Evolutionary conservation across 2,797 vertebrate genomes (phyloP), one percentile per base, ranked within the genome.

Genomic region (Argyrosomus regius): DNA sequence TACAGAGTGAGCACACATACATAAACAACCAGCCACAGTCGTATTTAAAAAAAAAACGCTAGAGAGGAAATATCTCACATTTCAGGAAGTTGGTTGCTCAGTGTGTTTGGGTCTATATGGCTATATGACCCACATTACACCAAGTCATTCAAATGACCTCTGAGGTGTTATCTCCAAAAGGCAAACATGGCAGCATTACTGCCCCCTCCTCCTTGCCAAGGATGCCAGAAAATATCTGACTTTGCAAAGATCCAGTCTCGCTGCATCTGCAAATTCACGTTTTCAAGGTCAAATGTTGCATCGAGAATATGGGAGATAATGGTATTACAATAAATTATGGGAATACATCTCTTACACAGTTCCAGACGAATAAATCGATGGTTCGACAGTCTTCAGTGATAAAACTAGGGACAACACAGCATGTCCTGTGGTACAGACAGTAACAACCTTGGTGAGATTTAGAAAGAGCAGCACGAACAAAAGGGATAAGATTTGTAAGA

Each of bases 201-300:
- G 24, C 52, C 56, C 53, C 53, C 75, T 70, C 66, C 60, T 78
- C 77, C 75, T 83, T 62, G 59, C 64, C 71, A 85, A 82, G 81
- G 54, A 91, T 85, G 75, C 71, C 81, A 83, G 78, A 81, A 92
- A 83, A 88, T 83, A 85, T 92, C 87, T 79, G 87, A 87, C 84
- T 87, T 90, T 89, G 87, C 90, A 89, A 90, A 87, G 85, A 92
- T 85, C 77, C 69, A 60, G 80, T 83, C 79, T 43, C 6, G 48
- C 84, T 85, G 77, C 58, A 84, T 92, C 81, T 83, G 88, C 83
- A 91, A 83, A 87, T 86, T 84, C 71, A 74, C 52, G 78, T 85
- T 91, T 87, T 85, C 86, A 92, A 91, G 92, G 90, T 94, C 80
- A 91, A 88, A 89, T 81, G 78, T 83, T 84, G 61, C 57, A 80